These are phyloP conservation scores for Myiotriccus ornatus DNA, from an alignment of 2,797 vertebrate species.

Conservation along the genomic window DNA sequence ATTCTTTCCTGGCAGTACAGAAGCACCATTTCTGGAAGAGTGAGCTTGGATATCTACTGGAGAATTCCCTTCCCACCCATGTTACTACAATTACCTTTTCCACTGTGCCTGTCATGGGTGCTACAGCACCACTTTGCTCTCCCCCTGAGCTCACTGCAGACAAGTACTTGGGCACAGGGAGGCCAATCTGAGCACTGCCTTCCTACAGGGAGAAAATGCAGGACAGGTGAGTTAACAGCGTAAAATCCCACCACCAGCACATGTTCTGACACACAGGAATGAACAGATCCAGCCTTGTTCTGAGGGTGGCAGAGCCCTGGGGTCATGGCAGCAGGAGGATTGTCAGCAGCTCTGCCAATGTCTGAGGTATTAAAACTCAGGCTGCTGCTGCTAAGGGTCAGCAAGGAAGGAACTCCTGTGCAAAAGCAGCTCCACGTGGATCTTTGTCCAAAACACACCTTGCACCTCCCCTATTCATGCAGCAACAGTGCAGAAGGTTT, in stretches of 20 bases:
- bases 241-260: background rate
- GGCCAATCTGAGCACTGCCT: conserved; percentile 79
- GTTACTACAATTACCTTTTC: conserved; percentile 85
- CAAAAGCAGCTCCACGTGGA: background rate
- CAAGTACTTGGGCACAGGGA: conserved; percentile 88
- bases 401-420: background rate
- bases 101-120: conserved; percentile 95
- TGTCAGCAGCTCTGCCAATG: background rate
- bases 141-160: conserved; percentile 78
- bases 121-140: conserved; percentile 81
- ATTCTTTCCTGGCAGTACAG: background rate
- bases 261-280: background rate
- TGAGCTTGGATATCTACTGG: background rate
- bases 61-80: background rate
- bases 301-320: background rate
- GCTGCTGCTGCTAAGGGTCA: background rate
- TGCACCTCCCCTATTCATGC: background rate
- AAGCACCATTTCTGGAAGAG: background rate
- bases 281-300: background rate
- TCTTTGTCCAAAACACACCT: background rate
- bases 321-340: background rate
- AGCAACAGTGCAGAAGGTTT: background rate
- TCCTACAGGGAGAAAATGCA: conserved; percentile 75
- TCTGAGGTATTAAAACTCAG: background rate
- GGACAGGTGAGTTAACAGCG: background rate